Evolutionary conservation across 2,113 vertebrate species (phyloP), one percentile per base, ranked within the genome.

Genomic region (Onychorhynchus coronatus): DNA sequence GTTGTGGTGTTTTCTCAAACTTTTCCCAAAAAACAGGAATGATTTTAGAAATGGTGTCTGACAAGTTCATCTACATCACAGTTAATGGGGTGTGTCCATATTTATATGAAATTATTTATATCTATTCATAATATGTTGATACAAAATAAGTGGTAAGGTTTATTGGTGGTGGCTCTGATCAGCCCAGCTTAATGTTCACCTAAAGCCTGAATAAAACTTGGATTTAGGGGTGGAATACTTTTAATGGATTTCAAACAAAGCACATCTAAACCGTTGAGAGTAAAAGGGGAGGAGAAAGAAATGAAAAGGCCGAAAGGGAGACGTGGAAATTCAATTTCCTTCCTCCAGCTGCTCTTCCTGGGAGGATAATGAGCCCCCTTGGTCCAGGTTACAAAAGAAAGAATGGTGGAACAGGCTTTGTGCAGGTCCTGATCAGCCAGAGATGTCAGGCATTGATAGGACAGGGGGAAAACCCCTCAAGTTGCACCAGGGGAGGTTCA

Each of bases 391-490:
- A 2, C 22, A 42, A 28, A 59, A 44, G 50, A 8, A 47, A 25
- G 5, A 6, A 46, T 8, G 19, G 17, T 49, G 56, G 61, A 65
- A 4, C 28, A 21, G 55, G 6, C 23, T 74, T 11, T 39, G 52
- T 12, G 78, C n/a, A 37, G 63, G 25, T 33, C 25, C 76, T 23
- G 13, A 1, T 3, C 46, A 28, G 11, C 39, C 1, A 1, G 0
- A n/a, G 63, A 8, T 1, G 1, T 6, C 44, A 39, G 31, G 23
- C 31, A 7, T 23, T 7, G 41, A 3, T 11, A 37, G 37, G 19
- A 39, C 12, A 6, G n/a, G 46, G 37, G n/a, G 16, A 82, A 89
- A 61, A 0, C 31, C 28, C 18, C 23, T 58, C 5, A 1, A 4
- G 12, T 4, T 44, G 61, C 77, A 39, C 2, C 44, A 46, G 68